Base-by-base conservation (phyloP, 64 coral and sea anemone species). In the Trachythela sp. region DNA sequence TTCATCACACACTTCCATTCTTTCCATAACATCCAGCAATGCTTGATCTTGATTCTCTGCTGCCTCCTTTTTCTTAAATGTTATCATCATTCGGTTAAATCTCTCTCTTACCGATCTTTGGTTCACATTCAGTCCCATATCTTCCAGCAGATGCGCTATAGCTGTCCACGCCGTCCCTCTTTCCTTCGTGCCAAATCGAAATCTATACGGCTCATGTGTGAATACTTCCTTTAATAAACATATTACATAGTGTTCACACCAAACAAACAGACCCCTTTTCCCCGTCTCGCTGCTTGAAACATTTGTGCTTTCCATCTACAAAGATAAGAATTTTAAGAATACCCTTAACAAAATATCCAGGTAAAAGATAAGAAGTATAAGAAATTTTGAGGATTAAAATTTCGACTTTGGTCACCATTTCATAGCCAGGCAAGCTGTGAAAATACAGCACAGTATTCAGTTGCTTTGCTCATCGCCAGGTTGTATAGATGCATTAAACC, bases 51-150 rank as follows among this genome's bases (percentile, higher is more conserved):
- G 26, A 9, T 92, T 38, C 45, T 92, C 85, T 43, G 26, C 70
- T 13, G 84, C 10, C 80, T 92, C 90, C 14, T 13, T 87, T 76
- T 38, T 87, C 33, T 58, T 76, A 38, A 86, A 85, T 32, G 75
- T 85, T 77, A 54, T 83, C 42, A 92, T 4, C 9, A 92, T 29
- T 15, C 31, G 37, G 0, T 87, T 85, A 20, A 92, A 40, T 77
- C 87, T 92, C 39, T 92, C 60, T 30, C 90, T 83, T 29, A 91
- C 90, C 10, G 84, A n/a, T n/a, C n/a, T n/a, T n/a, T n/a, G n/a
- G n/a, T n/a, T n/a, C 8, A 91, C 83, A 42, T 71, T 70, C 0
- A 86, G 11, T 14, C 89, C 89, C 27, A 41, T 10, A 38, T 86
- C 77, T 37, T 13, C 45, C n/a, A 87, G 41, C 36, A 10, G 45